These are phyloP conservation scores for Apantesis nais DNA, from an alignment of 2,888 invertebrate species.

Conservation along the genomic window DNA sequence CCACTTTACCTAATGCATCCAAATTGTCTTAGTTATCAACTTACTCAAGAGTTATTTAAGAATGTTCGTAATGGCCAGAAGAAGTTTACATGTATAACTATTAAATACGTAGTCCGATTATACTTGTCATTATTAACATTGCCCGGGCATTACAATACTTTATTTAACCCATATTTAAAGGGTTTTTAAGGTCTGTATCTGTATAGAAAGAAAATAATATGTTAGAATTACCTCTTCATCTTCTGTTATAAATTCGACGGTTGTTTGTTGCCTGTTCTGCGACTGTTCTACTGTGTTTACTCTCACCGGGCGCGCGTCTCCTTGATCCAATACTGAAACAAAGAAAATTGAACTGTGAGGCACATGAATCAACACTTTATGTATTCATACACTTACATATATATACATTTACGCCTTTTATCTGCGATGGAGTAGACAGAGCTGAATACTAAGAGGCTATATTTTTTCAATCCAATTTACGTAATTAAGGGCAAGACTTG, in stretches of 20 bases:
- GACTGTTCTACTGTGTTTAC: constrained; percentile 65
- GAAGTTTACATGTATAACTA: no score
- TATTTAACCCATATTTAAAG: not conserved
- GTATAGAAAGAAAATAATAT: not conserved
- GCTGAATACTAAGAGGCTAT: no score
- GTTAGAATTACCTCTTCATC: constrained; percentile 72
- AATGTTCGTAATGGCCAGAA: no score
- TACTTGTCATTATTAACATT: no score
- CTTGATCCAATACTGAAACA: constrained; percentile 81
- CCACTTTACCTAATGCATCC: no score
- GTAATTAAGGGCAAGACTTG: no score
- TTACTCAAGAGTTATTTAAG: no score
- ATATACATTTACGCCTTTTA: not conserved
- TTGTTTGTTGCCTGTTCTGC: constrained; percentile 67
- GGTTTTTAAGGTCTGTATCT: not conserved
- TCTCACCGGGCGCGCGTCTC: constrained; percentile 67
- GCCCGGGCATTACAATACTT: not conserved
- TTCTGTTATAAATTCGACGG: constrained; percentile 74
- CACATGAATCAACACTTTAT: constrained; percentile 10
- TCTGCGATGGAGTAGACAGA: no score
- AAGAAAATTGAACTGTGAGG: constrained; percentile 41
- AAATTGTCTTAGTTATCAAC: no score
- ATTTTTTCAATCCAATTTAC: no score
- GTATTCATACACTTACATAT: not conserved
- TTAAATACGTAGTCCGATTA: no score